These are phyloP conservation scores for Zelleria hepariella DNA, from an alignment of 2,888 invertebrate genomes.

Conservation along the genomic window DNA sequence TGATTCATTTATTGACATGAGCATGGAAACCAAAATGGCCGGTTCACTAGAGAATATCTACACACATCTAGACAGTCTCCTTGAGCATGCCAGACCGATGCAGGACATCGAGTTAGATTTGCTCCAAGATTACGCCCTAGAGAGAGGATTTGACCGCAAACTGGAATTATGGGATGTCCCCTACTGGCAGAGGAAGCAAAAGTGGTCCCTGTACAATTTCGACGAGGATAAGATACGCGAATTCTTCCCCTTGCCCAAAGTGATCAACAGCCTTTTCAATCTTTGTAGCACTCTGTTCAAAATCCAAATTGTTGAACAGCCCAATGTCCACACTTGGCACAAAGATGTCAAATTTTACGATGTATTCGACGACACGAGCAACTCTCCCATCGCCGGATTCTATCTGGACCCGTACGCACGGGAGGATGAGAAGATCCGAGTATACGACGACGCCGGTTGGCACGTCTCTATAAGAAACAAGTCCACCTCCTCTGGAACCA, in stretches of 20 bases:
- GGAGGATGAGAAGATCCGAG: constrained; percentile 74
- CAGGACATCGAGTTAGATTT: constrained; percentile 82
- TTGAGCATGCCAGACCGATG: constrained; percentile 78
- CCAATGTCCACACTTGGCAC: constrained; percentile 84
- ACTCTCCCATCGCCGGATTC: constrained; percentile 82
- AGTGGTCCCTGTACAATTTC: constrained; percentile 74
- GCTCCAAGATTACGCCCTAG: constrained; percentile 80
- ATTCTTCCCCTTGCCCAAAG: constrained; percentile 87
- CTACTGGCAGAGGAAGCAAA: constrained; percentile 88
- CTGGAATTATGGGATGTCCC: constrained; percentile 88
- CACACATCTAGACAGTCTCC: constrained; percentile 76
- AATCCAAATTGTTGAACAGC: constrained; percentile 78
- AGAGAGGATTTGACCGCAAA: constrained; percentile 78
- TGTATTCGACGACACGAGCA: constrained; percentile 78
- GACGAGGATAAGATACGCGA: constrained; percentile 80
- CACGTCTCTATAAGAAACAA: constrained; percentile 83
- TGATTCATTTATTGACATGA: constrained; percentile 85
- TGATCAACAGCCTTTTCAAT: constrained; percentile 83
- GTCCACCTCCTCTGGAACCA: constrained; percentile 74
- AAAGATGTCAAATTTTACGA: constrained; percentile 88
- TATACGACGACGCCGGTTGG: constrained; percentile 78
- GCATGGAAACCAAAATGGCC: constrained; percentile 95
- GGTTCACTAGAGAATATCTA: constrained; percentile 82
- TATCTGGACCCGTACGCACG: constrained; percentile 87
- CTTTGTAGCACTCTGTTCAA: constrained; percentile 84